Evolutionary conservation across 1,140 invertebrate genomes (phyloP), one percentile per base, ranked within the genome.

Genomic region (Listronotus bonariensis): DNA sequence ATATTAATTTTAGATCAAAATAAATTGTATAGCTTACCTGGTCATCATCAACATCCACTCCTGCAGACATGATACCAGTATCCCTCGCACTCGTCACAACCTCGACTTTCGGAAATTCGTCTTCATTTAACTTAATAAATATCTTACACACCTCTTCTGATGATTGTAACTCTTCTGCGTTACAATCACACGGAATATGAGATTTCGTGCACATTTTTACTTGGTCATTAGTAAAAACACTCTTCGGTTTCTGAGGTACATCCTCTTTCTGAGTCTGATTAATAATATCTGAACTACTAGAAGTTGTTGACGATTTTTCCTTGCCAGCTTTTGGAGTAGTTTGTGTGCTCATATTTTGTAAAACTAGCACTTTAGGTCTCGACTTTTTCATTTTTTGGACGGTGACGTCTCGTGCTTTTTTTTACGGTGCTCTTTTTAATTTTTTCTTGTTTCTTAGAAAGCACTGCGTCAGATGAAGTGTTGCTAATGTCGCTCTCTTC

Each of bases 341-440:
- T 63, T 77, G 76, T 0, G 76, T 77, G 46, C 76, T 77, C 1
- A 55, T 74, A 66, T 77, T 77, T 67, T 77, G 76, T 46, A 74
- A 59, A 34, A 75, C 58, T 6, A 76, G 36, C 31, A 70, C 66
- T 58, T 68, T 63, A 18, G 36, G 43, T 51, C 14, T 51, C 1
- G 53, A 34, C 38, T 54, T 65, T 57, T 58, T 68, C 7, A 26
- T 36, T 60, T 68, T 60, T 67, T 67, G 0, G 17, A 31, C 12
- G 31, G 36, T 8, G 45, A 48, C 40, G 48, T 36, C 4, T 34
- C 51, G n/a, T 48, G 31, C 46, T 67, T 69, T 10, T 43, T 45
- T 58, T 64, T 52, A 20, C 34, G 6, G 9, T 20, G 20, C 6
- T 17, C 18, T 48, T 20, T 48, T n/a, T 0, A 20, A n/a, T n/a